A percentile compares a stretch with the other conserved stretches of the same genome.
phyloP scores from a whole-genome alignment of 2,888 invertebrate species.

The Pristionchus japonicus region DNA sequence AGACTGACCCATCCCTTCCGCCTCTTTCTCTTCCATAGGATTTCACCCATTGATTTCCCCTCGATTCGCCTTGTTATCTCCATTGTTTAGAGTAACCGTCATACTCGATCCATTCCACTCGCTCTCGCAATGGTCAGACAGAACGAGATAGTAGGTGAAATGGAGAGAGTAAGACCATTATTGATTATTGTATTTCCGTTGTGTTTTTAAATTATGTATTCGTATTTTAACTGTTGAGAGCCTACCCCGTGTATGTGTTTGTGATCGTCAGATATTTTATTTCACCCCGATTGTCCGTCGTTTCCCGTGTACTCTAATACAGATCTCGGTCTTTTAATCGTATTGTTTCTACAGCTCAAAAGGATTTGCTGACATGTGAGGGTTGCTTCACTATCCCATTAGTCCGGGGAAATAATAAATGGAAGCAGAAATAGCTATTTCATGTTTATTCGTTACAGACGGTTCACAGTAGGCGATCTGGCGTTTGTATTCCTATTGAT shows the following conservation, averaged over 20 bases:
- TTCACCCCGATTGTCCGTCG: background rate
- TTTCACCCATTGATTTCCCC: background rate
- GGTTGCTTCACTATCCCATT: background rate
- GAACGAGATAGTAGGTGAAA: background rate
- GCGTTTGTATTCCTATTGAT: too few species aligned
- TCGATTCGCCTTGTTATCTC: background rate
- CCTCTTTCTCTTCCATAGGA: background rate
- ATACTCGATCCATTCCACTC: background rate
- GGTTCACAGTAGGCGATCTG: too few species aligned
- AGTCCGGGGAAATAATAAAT: background rate
- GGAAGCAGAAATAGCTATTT: background rate
- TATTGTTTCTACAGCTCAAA: background rate
- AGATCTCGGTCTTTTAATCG: background rate
- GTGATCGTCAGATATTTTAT: conserved; percentile 1
- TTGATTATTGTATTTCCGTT: background rate
- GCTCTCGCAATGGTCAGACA: too few species aligned
- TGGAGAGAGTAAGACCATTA: background rate
- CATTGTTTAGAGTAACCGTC: too few species aligned
- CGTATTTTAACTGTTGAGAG: background rate
- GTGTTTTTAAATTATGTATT: background rate
- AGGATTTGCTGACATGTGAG: background rate
- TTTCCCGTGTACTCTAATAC: conserved; percentile 10
- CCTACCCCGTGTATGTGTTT: background rate
- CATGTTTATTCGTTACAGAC: too few species aligned
- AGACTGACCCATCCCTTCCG: conserved; percentile 14